Evolutionary conservation across 2,888 invertebrate genomes (phyloP), one percentile per base, ranked within the genome.

Genomic region (Tridacna gigas): DNA sequence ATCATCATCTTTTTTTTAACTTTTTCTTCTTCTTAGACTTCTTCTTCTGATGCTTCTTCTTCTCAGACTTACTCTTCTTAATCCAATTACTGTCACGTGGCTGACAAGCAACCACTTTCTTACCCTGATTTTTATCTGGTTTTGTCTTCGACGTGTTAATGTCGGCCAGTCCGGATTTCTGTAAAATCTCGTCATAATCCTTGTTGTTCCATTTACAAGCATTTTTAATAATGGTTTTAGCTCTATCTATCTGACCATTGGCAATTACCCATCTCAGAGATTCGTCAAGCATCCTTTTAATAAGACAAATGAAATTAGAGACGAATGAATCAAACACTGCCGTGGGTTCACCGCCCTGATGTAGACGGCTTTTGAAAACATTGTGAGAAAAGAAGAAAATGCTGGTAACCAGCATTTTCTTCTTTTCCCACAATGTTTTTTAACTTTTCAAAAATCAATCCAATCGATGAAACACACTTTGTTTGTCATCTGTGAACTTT

Each of bases 251-350:
- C 66, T 87, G 86, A 15, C 89, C 89, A 71, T 91, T 91, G 2
- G 89, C 89, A 20, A 90, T 80, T 2, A 91, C 84, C 91, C 91
- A 91, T 28, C 91, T 83, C 11, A 91, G 56, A 5, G 91, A 90
- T 77, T 91, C 91, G 26, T 91, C 91, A 4, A 86, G 79, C 73
- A 89, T 80, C 86, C 91, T 91, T 22, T 45, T 20, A 37, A 45
- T n/a, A 37, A 4, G 37, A 37, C 7, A 37, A 7, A 37, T 37
- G 37, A 37, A 37, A 37, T 37, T 37, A 37, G 7, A 37, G 37
- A 37, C 2, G n/a, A 37, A 37, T 4, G 37, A 37, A 37, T 7
- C 37, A 37, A 7, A 37, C 37, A 37, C 2, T 37, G 37, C 37
- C 7, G 37, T 37, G 37, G 3, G 37, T 4, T 37, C 37, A 4